Percentiles rank a stretch among this genome's conserved stretches.
Conservation (phyloP, 2,888 invertebrate species). For the Luperina testacea region DNA sequence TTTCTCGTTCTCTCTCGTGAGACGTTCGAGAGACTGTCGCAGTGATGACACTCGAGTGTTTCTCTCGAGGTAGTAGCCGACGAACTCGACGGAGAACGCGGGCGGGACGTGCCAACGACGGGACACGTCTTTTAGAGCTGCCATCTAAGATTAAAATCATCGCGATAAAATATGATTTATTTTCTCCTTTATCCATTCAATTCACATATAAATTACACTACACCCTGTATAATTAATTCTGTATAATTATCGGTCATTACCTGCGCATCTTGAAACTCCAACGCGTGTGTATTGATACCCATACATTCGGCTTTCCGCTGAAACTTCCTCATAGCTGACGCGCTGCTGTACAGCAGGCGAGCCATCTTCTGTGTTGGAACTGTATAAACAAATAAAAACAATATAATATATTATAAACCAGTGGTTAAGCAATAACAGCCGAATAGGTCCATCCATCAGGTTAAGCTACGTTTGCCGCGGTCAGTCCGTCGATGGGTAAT, state of each 20-base stretch:
- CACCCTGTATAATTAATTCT: not conserved
- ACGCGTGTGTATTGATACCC: slow-evolving; percentile 95
- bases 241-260: slow-evolving; percentile 76
- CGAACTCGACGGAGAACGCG: slow-evolving; percentile 98
- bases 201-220: not conserved
- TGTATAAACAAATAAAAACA: slow-evolving; percentile 73
- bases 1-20: slow-evolving; percentile 93
- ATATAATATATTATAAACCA: not conserved
- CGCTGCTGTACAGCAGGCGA: slow-evolving; percentile 96
- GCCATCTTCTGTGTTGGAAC: slow-evolving; percentile 99
- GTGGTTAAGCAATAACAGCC: not conserved
- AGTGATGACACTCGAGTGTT: slow-evolving; percentile 95
- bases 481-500: not conserved
- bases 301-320: slow-evolving; percentile 96
- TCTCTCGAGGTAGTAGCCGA: slow-evolving; percentile 97
- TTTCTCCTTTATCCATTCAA: not conserved
- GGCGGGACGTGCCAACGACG: slow-evolving; percentile 98
- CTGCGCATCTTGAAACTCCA: slow-evolving; percentile 96
- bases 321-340: slow-evolving; percentile 95
- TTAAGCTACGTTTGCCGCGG: not conserved
- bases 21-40: slow-evolving; percentile 93
- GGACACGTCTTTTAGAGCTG: slow-evolving; percentile 95
- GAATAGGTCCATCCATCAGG: not conserved
- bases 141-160: slow-evolving; percentile 82
- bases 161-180: not conserved